Percentiles rank a stretch among this genome's conserved stretches.
Conservation (phyloP, 2,888 invertebrate species). For the Trissonchulus latispiculum region DNA sequence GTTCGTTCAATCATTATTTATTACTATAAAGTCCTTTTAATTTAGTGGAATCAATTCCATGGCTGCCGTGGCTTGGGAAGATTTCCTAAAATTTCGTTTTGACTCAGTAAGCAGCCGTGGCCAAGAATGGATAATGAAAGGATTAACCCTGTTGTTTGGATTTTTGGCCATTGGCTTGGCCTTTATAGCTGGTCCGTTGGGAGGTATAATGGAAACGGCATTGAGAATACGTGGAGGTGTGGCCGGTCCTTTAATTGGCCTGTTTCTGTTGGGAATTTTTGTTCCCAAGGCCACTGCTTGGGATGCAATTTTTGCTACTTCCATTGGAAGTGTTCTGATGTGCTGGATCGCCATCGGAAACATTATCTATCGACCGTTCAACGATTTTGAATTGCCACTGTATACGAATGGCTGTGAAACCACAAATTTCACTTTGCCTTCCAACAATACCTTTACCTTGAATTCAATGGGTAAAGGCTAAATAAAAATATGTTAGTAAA, state of each 20-base stretch:
- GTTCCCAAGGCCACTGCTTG: slow-evolving; percentile 67
- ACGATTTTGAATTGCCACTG: slow-evolving; percentile 25
- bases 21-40: too few relatives aligned
- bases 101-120: neutral
- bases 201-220: slow-evolving; percentile 30
- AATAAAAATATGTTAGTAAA: too few relatives aligned
- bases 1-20: too few relatives aligned
- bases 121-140: neutral
- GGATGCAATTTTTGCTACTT: slow-evolving; percentile 30
- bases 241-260: slow-evolving; percentile 72
- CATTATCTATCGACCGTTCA: slow-evolving; percentile 29
- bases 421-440: too few relatives aligned
- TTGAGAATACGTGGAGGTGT: slow-evolving; percentile 65
- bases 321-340: slow-evolving; percentile 22
- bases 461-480: too few relatives aligned
- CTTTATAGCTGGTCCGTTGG: slow-evolving; percentile 28
- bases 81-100: slow-evolving; percentile 27
- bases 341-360: slow-evolving; percentile 25
- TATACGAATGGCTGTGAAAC: slow-evolving; percentile 1
- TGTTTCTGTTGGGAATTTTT: slow-evolving; percentile 77
- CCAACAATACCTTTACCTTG: too few relatives aligned
- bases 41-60: slow-evolving; percentile 31
- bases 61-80: slow-evolving; percentile 31
- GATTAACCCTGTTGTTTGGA: slow-evolving; percentile 18
- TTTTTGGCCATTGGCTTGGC: slow-evolving; percentile 28